Evolutionary conservation across 2,888 invertebrate genomes (phyloP), one percentile per base, ranked within the genome.

Genomic region (Sinhomidia bicolor): DNA sequence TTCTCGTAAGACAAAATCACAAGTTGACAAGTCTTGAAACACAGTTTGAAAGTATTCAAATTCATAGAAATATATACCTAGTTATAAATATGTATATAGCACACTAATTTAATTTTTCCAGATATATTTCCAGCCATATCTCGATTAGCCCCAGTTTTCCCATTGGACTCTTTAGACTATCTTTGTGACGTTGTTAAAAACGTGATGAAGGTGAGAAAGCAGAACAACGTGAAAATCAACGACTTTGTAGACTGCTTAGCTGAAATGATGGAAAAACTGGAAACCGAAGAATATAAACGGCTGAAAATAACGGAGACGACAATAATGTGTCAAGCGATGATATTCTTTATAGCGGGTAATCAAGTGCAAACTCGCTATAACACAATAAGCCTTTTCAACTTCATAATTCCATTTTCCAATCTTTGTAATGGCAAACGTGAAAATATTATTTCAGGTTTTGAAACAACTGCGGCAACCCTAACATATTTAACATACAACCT

Each of bases 201-300:
- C n/a, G 85, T 78, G 2, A 84, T 90, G 47, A 82, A 74, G 44
- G 57, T 68, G 32, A 85, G 88, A 20, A 80, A 80, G 1, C 57
- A 79, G 26, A 68, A 76, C 12, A 84, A 89, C 0, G 26, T 79
- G 4, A 84, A 54, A 74, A 10, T 81, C 23, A 86, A 86, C n/a
- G 91, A 91, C 57, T 88, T 91, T 71, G 80, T 91, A n/a, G 91
- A 90, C 26, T 60, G 62, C 41, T 79, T 91, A 4, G 87, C 84
- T 20, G 90, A 90, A 12, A 90, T 91, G 90, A 7, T 85, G 26
- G 86, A 60, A n/a, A 88, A 91, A 47, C 9, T 88, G 12, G 62
- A 57, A 14, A 44, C 86, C 0, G 89, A 91, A 20, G 88, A 90
- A 32, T 91, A 78, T 47, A 79, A 88, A 57, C 74, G 47, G 32